A percentile compares a stretch with the other conserved stretches of the same genome.
Evolutionary conservation across 2,113 vertebrate genomes (phyloP).

Genomic region (Boleophthalmus pectinirostris): DNA sequence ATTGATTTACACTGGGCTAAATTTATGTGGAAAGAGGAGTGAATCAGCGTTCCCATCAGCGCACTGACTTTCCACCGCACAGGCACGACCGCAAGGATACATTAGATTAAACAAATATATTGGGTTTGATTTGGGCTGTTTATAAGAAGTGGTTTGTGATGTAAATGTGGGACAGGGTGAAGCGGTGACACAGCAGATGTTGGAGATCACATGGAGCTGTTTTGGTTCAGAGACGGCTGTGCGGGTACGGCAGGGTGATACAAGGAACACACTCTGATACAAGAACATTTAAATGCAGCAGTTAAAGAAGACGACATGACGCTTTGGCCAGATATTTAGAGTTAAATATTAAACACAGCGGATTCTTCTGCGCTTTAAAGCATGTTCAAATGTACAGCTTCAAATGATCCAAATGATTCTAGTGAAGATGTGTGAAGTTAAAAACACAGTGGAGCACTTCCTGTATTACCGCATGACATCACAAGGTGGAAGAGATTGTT

Average conservation of each 20-base stretch:
- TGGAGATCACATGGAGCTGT: background rate
- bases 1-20: slow-evolving; percentile 5
- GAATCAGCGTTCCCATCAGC: slow-evolving; percentile 3
- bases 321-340: no score
- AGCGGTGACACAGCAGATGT: slow-evolving; percentile 3
- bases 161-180: background rate
- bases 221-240: background rate
- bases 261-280: background rate
- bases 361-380: no score
- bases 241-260: background rate
- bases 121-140: background rate
- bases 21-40: slow-evolving; percentile 7
- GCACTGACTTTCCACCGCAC: background rate
- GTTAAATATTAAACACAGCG: no score
- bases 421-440: no score
- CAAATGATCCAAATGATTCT: no score
- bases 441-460: no score
- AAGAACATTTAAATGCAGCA: no score
- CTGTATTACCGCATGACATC: no score
- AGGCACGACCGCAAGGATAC: background rate
- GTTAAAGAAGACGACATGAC: no score
- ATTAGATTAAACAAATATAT: background rate
- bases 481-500: no score
- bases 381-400: no score
- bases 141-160: background rate